A percentile compares a stretch with the other conserved stretches of the same genome.
These are phyloP conservation scores for Globicephala melas DNA, from an alignment of 2,113 vertebrate species.

Conservation along the genomic window DNA sequence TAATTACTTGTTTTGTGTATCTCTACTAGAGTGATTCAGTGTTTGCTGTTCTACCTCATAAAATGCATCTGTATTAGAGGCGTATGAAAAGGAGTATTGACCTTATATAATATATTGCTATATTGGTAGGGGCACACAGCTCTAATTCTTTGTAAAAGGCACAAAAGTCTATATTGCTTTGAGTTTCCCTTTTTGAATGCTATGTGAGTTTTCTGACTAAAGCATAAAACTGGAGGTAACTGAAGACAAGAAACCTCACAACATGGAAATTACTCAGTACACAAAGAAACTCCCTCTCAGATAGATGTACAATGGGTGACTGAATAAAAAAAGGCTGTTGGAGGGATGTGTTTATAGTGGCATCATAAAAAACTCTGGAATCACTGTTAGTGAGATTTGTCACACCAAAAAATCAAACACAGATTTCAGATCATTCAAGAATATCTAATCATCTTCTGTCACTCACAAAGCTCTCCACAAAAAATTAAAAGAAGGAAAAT, in stretches of 20 bases:
- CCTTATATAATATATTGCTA: constrained; percentile 56
- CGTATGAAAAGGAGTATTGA: constrained; percentile 61
- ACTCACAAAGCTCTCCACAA: constrained; percentile 32
- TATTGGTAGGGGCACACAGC: constrained; percentile 18
- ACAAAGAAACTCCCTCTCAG: constrained; percentile 51
- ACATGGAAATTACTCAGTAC: constrained; percentile 58
- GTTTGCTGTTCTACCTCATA: constrained; percentile 60
- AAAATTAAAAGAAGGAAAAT: constrained; percentile 50
- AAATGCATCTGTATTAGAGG: constrained; percentile 49
- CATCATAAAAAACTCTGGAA: constrained; percentile 58
- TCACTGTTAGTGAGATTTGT: constrained; percentile 52
- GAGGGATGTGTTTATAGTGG: constrained; percentile 35
- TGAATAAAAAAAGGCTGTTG: constrained; percentile 15
- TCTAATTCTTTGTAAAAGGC: constrained; percentile 62
- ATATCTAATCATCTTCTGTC: constrained; percentile 41
- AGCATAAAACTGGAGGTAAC: constrained; percentile 57
- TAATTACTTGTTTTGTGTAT: constrained; percentile 65
- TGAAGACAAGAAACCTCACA: constrained; percentile 62
- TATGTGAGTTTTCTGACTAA: constrained; percentile 56
- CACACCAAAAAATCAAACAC: constrained; percentile 50
- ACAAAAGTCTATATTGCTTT: constrained; percentile 52
- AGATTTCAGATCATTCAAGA: constrained; percentile 54
- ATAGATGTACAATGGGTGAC: constrained; percentile 13
- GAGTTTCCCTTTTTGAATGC: constrained; percentile 50
- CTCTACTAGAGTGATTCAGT: constrained; percentile 57